phyloP scores from a whole-genome alignment of 2,113 vertebrate species.

The Poeciliopsis turrubarensis region DNA sequence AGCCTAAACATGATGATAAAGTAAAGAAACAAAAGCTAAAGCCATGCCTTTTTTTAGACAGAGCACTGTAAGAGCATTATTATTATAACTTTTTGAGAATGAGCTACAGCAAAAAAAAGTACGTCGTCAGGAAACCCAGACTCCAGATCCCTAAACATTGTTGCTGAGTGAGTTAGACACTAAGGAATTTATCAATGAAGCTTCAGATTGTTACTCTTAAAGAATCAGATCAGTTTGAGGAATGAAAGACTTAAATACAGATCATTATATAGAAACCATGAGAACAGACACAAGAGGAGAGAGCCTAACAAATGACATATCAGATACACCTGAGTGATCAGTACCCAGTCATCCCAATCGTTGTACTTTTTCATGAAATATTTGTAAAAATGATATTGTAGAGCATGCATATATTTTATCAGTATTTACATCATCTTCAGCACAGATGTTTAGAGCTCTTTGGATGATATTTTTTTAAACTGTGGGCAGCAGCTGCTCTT shows the following conservation, averaged over 20 bases:
- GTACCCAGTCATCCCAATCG: constrained; percentile 27
- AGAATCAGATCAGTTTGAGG: background rate
- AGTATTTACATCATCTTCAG: constrained; percentile 23
- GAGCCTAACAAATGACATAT: constrained; percentile 26
- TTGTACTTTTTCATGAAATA: constrained; percentile 26
- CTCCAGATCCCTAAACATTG: too few species aligned
- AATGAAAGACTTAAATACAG: background rate
- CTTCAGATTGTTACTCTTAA: background rate
- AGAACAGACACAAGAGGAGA: constrained; percentile 9
- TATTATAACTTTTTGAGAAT: too few species aligned
- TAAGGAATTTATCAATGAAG: background rate
- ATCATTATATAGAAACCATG: background rate
- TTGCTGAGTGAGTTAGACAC: too few species aligned
- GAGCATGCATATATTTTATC: constrained; percentile 28
- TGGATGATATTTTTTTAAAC: constrained; percentile 12
- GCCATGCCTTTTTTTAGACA: too few species aligned
- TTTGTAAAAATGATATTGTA: constrained; percentile 9
- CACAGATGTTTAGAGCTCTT: constrained; percentile 16
- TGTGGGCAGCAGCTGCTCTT: constrained; percentile 27
- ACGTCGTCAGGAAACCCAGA: too few species aligned
- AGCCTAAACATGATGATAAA: too few species aligned
- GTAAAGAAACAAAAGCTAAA: too few species aligned
- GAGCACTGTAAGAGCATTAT: too few species aligned
- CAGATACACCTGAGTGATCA: constrained; percentile 54
- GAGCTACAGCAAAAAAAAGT: too few species aligned